A percentile compares a stretch with the other conserved stretches of the same genome.
Conservation (phyloP, 1,140 invertebrate genomes). For the Gerris buenoi region DNA sequence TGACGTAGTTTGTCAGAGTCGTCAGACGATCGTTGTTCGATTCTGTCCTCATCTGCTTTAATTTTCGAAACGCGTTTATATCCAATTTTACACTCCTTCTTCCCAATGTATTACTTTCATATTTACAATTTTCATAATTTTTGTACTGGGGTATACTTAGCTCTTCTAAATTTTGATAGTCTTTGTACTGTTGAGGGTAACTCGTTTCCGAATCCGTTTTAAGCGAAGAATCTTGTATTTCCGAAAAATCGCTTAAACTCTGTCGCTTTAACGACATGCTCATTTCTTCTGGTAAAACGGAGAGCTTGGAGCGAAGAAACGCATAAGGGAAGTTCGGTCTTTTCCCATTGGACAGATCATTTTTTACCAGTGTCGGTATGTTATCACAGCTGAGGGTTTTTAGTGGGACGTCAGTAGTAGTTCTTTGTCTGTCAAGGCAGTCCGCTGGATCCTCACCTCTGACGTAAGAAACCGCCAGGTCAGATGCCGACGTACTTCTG, state of each 20-base stretch:
- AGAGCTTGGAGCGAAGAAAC: conserved; percentile 55
- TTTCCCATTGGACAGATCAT: conserved; percentile 19
- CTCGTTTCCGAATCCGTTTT: conserved; percentile 18
- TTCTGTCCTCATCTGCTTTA: not conserved
- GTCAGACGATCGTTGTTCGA: not conserved
- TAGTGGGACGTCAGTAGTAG: conserved; percentile 32
- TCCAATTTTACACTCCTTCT: conserved; percentile 27
- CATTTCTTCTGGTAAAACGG: conserved; percentile 56
- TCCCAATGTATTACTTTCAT: conserved; percentile 30
- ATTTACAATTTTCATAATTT: conserved; percentile 28
- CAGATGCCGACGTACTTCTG: conserved; percentile 57
- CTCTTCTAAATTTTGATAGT: conserved; percentile 34
- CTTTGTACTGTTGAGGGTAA: conserved; percentile 16
- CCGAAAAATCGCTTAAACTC: not conserved
- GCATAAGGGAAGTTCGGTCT: conserved; percentile 60
- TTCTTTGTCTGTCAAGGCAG: conserved; percentile 47
- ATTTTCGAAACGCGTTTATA: conserved; percentile 7
- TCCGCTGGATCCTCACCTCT: conserved; percentile 63
- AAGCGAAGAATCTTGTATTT: not conserved
- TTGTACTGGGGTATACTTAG: conserved; percentile 29
- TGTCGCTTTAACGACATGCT: conserved; percentile 17
- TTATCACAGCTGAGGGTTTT: conserved; percentile 48
- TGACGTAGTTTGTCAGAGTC: conserved; percentile 40
- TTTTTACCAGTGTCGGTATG: conserved; percentile 36
- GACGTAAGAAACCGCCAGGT: conserved; percentile 50